These are phyloP conservation scores for Phoxinus phoxinus DNA, from an alignment of 2,113 vertebrate species.

Conservation along the genomic window DNA sequence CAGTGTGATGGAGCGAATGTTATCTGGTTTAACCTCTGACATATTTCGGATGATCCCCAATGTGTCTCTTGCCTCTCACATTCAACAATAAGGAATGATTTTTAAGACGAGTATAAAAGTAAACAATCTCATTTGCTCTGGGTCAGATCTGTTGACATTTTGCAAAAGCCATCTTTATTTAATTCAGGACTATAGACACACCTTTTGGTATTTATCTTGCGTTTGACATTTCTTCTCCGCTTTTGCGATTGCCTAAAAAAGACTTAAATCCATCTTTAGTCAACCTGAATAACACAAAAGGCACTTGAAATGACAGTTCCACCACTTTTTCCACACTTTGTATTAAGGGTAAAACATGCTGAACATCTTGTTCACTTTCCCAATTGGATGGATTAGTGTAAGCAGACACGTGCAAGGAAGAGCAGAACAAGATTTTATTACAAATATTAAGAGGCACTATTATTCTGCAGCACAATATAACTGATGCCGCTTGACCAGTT, in stretches of 20 bases:
- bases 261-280: neutral
- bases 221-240: conserved; percentile 30
- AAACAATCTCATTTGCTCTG: conserved; percentile 33
- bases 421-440: neutral
- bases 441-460: neutral
- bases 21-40: conserved; percentile 23
- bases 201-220: conserved; percentile 43
- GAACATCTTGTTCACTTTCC: neutral
- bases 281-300: neutral
- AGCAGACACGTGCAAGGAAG: neutral
- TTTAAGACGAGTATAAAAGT: neutral
- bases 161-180: conserved; percentile 20
- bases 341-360: neutral
- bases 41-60: neutral
- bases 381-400: neutral
- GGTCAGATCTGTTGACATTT: conserved; percentile 44
- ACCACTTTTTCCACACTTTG: neutral
- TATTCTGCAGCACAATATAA: neutral
- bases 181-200: conserved; percentile 5
- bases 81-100: conserved; percentile 15
- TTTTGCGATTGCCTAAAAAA: conserved; percentile 14
- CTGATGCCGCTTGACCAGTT: conserved; percentile 28
- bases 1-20: conserved; percentile 25
- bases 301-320: neutral
- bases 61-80: conserved; percentile 5